Conservation (phyloP, 1,140 invertebrate genomes). For the Bradysia coprophila region DNA sequence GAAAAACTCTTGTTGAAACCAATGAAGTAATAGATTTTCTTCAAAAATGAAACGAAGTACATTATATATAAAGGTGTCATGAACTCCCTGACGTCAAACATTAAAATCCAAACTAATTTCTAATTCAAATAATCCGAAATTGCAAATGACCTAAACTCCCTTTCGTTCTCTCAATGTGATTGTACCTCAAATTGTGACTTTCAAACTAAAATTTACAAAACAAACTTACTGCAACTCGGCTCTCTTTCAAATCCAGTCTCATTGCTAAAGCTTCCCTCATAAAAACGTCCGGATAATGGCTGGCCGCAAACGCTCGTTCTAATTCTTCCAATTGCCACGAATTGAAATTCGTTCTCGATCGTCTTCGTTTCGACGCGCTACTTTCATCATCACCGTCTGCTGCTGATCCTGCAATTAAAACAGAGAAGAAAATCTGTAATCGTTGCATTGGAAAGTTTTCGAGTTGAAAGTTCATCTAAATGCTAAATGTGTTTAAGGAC, state of each 20-base stretch:
- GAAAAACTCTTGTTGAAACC: no score
- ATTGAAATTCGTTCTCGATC: constrained; percentile 96
- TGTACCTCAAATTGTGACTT: no score
- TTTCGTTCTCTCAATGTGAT: no score
- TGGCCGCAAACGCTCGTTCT: constrained; percentile 87
- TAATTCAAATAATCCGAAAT: no score
- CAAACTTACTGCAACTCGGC: constrained; percentile 88
- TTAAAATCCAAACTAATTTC: no score
- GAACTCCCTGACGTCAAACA: no score
- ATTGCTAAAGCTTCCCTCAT: constrained; percentile 93
- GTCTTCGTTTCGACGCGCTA: constrained; percentile 43
- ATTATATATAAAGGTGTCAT: no score
- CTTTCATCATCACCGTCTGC: constrained; percentile 24
- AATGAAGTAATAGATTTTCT: no score
- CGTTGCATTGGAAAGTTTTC: background rate
- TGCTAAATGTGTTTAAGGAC: background rate
- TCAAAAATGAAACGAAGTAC: no score
- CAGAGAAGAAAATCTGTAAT: background rate
- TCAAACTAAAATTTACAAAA: no score
- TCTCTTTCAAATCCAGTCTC: constrained; percentile 91
- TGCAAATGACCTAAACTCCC: no score
- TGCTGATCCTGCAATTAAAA: constrained; percentile 15
- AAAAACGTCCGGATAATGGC: constrained; percentile 97
- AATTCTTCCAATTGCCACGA: constrained; percentile 98
- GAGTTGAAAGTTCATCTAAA: no score